Conservation (phyloP, 2,888 invertebrate genomes). For the Xestia rhomboidea region DNA sequence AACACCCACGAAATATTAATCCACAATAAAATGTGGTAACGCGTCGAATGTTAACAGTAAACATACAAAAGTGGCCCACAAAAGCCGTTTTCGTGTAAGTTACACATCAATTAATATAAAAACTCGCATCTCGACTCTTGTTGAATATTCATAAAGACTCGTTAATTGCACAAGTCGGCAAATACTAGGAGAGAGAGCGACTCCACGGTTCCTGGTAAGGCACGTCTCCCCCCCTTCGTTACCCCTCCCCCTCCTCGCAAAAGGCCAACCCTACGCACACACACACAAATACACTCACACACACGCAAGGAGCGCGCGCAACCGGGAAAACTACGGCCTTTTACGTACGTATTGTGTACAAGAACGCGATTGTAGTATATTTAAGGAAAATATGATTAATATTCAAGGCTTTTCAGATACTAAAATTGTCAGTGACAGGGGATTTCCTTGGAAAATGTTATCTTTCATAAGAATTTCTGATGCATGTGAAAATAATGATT, state of each 20-base stretch:
- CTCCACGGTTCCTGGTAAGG: constrained; percentile 83
- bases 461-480: background rate
- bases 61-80: constrained; percentile 66
- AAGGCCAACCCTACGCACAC: constrained; percentile 85
- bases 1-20: constrained; percentile 49
- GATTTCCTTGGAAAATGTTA: background rate
- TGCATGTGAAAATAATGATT: background rate
- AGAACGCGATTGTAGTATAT: constrained; percentile 82
- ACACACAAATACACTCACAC: constrained; percentile 74
- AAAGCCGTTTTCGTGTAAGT: constrained; percentile 78
- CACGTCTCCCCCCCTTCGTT: constrained; percentile 72
- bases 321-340: constrained; percentile 89
- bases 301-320: constrained; percentile 84
- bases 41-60: constrained; percentile 62
- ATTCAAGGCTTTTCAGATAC: constrained; percentile 16
- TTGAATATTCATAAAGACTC: constrained; percentile 90
- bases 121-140: constrained; percentile 83
- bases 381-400: constrained; percentile 57
- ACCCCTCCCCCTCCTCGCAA: constrained; percentile 74
- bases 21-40: constrained; percentile 55
- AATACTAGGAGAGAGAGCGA: constrained; percentile 88
- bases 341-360: constrained; percentile 89
- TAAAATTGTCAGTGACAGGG: background rate
- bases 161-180: constrained; percentile 90
- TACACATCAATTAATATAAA: constrained; percentile 88